Conservation (phyloP, 2,888 invertebrate genomes). For the Scaeva pyrastri region DNA sequence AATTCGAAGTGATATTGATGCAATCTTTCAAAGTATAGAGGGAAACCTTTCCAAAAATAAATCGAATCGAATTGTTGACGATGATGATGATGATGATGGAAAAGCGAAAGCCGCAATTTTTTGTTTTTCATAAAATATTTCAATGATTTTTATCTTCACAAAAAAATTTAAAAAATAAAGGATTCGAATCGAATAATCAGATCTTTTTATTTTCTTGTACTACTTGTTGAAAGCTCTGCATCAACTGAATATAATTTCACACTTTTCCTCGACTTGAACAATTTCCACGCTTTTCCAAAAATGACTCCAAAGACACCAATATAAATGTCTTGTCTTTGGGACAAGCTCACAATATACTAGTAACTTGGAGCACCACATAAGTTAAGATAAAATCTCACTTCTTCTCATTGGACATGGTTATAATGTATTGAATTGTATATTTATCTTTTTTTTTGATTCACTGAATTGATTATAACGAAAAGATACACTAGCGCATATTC, state of each 20-base stretch:
- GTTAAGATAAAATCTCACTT: conserved; percentile 51
- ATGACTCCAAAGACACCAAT: conserved; percentile 4
- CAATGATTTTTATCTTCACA: conserved; percentile 30
- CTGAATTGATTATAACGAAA: conserved; percentile 57
- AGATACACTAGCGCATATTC: conserved; percentile 7
- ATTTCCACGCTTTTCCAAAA: conserved; percentile 28
- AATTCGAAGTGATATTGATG: conserved; percentile 38
- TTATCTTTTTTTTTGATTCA: conserved; percentile 53
- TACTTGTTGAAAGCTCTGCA: not conserved
- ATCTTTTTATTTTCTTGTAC: not conserved
- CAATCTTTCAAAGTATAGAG: not conserved
- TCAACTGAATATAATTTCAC: conserved; percentile 53
- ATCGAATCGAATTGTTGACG: not conserved
- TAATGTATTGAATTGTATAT: conserved; percentile 66
- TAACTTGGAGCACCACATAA: not conserved
- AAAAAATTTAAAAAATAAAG: not conserved
- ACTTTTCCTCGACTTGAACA: conserved; percentile 39
- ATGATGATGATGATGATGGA: not conserved
- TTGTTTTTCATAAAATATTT: conserved; percentile 29
- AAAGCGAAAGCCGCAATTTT: conserved; percentile 17
- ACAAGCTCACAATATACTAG: too few relatives aligned
- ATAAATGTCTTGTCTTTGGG: conserved; percentile 38
- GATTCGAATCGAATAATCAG: conserved; percentile 4
- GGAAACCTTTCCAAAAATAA: conserved; percentile 14
- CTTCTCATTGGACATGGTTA: conserved; percentile 36